Percentiles rank a stretch among this genome's conserved stretches.
phyloP scores from a whole-genome alignment of 2,888 invertebrate species.

The Aphodius sticticus region DNA sequence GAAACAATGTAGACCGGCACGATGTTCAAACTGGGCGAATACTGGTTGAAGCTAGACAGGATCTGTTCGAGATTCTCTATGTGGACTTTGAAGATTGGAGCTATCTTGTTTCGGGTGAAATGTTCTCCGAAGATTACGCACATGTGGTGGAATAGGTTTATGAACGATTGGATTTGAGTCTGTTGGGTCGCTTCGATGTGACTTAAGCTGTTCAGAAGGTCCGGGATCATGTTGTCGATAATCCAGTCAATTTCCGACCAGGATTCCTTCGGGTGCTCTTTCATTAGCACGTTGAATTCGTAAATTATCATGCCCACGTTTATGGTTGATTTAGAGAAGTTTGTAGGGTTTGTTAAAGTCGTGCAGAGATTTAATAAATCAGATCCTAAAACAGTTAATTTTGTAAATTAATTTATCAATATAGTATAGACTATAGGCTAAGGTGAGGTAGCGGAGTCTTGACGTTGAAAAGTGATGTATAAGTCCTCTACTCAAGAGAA shows the following conservation, averaged over 20 bases:
- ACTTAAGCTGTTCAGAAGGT: constrained; percentile 65
- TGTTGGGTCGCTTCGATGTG: constrained; percentile 65
- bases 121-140: constrained; percentile 73
- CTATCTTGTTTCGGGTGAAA: constrained; percentile 67
- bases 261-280: constrained; percentile 67
- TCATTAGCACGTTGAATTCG: constrained; percentile 69
- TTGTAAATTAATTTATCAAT: too few relatives aligned
- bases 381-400: constrained; percentile 54
- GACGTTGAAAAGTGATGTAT: too few relatives aligned
- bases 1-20: constrained; percentile 70
- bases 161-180: constrained; percentile 62
- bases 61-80: constrained; percentile 69
- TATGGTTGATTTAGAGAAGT: constrained; percentile 68
- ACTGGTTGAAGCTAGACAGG: constrained; percentile 66
- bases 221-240: constrained; percentile 67
- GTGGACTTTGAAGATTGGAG: constrained; percentile 66
- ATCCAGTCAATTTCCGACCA: constrained; percentile 80
- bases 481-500: too few relatives aligned
- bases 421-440: too few relatives aligned
- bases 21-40: constrained; percentile 64
- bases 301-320: constrained; percentile 67
- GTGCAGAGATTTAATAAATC: constrained; percentile 61
- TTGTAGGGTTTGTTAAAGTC: constrained; percentile 65
- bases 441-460: too few relatives aligned
- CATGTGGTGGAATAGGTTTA: constrained; percentile 65